Conservation (phyloP, 2,113 vertebrate genomes). For the Aplodontia rufa region DNA sequence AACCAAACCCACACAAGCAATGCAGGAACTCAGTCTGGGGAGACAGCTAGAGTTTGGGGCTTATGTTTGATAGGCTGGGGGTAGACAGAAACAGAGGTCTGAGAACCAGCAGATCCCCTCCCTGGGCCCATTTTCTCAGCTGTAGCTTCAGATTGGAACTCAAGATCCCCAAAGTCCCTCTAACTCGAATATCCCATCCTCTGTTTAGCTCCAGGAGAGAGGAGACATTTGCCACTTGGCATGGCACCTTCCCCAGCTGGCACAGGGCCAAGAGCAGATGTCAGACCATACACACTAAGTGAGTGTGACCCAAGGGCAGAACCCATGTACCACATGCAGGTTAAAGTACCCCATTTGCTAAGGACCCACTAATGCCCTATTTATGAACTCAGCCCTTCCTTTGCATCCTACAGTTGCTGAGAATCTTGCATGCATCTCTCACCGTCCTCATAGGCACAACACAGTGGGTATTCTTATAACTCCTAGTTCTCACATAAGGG, state of each 20-base stretch:
- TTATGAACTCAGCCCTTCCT: neutral
- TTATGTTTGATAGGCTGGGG: neutral
- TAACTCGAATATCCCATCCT: neutral
- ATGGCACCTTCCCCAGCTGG: neutral
- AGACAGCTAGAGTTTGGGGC: neutral
- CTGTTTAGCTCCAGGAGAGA: neutral
- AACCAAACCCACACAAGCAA: constrained; percentile 21
- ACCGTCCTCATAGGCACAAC: neutral
- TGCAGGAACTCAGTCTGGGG: neutral
- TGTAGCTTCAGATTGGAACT: neutral
- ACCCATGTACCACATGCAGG: neutral
- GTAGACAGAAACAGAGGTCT: neutral
- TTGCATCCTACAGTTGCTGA: neutral
- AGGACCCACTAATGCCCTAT: neutral
- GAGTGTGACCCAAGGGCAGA: neutral
- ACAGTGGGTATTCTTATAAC: neutral
- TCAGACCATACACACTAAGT: neutral
- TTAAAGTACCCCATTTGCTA: neutral
- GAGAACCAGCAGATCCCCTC: neutral
- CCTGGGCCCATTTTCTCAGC: neutral
- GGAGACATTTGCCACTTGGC: neutral
- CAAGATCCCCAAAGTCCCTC: neutral
- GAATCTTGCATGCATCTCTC: neutral
- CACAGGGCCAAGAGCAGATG: neutral
- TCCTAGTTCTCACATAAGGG: neutral